phyloP scores from a whole-genome alignment of 2,113 vertebrate species.

The Neoarius graeffei region DNA sequence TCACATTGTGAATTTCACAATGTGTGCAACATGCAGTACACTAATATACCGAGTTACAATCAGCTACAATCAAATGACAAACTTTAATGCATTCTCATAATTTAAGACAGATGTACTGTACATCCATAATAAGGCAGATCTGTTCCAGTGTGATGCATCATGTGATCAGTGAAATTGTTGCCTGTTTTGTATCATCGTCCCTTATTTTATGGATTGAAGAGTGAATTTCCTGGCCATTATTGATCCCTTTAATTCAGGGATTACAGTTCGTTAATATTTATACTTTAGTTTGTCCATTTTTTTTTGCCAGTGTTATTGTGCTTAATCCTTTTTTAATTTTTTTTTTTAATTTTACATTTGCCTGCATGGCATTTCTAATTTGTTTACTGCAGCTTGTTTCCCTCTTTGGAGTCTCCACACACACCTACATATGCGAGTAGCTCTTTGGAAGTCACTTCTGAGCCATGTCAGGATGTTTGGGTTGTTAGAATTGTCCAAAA shows the following conservation, averaged over 20 bases:
- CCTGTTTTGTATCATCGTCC: not conserved
- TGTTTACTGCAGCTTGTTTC: not conserved
- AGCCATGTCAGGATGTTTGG: not conserved
- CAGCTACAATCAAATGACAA: not conserved
- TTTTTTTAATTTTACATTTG: not conserved
- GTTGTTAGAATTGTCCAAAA: conserved; percentile 1
- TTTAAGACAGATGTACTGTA: not conserved
- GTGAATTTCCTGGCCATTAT: not conserved
- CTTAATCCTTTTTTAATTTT: too few species aligned
- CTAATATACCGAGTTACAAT: not conserved
- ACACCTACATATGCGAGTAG: not conserved
- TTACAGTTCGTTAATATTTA: not conserved
- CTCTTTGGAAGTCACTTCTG: conserved; percentile 5
- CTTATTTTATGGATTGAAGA: not conserved
- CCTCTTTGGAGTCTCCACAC: not conserved
- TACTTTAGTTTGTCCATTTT: not conserved
- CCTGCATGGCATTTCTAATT: not conserved
- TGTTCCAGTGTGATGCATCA: not conserved
- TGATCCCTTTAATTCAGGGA: not conserved
- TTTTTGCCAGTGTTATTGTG: too few species aligned
- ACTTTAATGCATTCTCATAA: not conserved
- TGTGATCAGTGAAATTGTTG: not conserved
- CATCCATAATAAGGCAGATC: not conserved
- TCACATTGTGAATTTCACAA: not conserved
- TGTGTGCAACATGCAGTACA: not conserved